A percentile compares a stretch with the other conserved stretches of the same genome.
phyloP scores from a whole-genome alignment of 2,113 vertebrate species.

The Psittacula cyanocephala region DNA sequence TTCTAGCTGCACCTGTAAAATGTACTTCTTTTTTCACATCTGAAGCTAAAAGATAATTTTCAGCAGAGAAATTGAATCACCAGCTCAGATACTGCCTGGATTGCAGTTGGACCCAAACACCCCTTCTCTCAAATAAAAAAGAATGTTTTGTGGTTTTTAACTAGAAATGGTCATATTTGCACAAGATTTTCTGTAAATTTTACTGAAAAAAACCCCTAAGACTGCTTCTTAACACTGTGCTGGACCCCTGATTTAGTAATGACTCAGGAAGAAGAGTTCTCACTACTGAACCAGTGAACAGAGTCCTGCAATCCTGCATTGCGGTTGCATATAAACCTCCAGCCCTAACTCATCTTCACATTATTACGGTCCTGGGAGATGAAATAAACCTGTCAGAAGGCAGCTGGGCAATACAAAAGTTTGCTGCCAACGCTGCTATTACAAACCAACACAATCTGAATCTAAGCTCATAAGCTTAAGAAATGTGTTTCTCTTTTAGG shows the following conservation, averaged over 20 bases:
- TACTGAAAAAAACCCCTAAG: neutral
- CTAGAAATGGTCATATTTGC: neutral
- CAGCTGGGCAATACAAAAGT: neutral
- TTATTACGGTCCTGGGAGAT: conserved; percentile 12
- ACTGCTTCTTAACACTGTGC: neutral
- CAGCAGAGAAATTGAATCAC: neutral
- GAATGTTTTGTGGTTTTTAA: neutral
- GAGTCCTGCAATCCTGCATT: neutral
- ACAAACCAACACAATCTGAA: neutral
- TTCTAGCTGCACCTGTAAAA: neutral
- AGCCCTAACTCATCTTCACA: neutral
- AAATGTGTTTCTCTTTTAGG: conserved; percentile 24
- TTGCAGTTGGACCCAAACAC: neutral
- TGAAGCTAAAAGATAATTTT: neutral
- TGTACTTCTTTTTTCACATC: neutral
- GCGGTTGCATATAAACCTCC: neutral
- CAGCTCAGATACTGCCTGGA: neutral
- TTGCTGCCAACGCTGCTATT: neutral
- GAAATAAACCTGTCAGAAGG: conserved; percentile 33
- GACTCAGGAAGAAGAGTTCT: neutral
- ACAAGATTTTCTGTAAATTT: neutral
- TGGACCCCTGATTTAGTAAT: neutral
- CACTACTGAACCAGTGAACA: neutral
- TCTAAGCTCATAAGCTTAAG: neutral
- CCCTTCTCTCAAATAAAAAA: neutral